Conservation (phyloP, 1,140 invertebrate species). For the Cardiocondyla obscurior region DNA sequence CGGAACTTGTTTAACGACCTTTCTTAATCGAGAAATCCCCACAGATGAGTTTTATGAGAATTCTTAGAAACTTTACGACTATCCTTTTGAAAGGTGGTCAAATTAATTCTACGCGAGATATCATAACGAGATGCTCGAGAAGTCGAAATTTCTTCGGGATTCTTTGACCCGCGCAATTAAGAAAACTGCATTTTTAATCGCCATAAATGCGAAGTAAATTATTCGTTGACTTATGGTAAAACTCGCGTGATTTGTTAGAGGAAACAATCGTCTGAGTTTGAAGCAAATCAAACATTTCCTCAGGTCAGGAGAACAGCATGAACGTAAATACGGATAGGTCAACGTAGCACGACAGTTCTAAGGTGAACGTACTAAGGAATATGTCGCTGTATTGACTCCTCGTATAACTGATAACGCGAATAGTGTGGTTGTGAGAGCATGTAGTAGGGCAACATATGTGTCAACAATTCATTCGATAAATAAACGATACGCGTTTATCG, state of each 20-base stretch:
- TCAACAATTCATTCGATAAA: slow-evolving; percentile 20
- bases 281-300: slow-evolving; percentile 74
- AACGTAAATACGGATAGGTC: slow-evolving; percentile 57
- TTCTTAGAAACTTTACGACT: slow-evolving; percentile 14
- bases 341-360: slow-evolving; percentile 53
- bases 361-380: slow-evolving; percentile 59
- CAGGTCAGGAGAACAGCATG: slow-evolving; percentile 75
- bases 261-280: slow-evolving; percentile 55
- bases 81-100: slow-evolving; percentile 3
- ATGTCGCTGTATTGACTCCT: slow-evolving; percentile 60
- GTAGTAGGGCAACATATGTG: slow-evolving; percentile 67
- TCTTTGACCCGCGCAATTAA: not conserved
- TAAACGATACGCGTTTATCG: not conserved
- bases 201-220: not conserved
- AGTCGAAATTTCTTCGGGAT: not conserved
- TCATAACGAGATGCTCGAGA: not conserved
- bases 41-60: slow-evolving; percentile 20
- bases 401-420: slow-evolving; percentile 55
- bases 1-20: slow-evolving; percentile 2
- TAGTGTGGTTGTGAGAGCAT: slow-evolving; percentile 62
- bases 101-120: slow-evolving; percentile 32
- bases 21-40: not conserved
- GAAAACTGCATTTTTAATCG: not conserved
- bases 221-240: not conserved
- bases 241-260: not conserved